These are phyloP conservation scores for Dasysyrphus tricinctus DNA, from an alignment of 2,888 invertebrate genomes.

Conservation along the genomic window DNA sequence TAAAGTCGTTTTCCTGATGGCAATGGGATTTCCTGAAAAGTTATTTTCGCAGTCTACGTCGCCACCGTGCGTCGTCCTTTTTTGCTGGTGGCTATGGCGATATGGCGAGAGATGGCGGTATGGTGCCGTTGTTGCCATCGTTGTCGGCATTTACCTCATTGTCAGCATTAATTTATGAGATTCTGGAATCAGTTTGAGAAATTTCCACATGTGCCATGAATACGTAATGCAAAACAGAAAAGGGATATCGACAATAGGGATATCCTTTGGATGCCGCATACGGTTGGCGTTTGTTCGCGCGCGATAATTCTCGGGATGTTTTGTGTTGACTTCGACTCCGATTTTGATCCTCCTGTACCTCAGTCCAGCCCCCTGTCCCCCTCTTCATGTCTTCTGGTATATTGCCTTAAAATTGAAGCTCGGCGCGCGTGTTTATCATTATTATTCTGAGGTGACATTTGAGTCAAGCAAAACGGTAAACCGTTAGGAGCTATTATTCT, in stretches of 20 bases:
- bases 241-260: slow-evolving; percentile 54
- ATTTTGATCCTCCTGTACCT: neutral
- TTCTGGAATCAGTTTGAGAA: slow-evolving; percentile 74
- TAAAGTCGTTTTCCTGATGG: slow-evolving; percentile 33
- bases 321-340: slow-evolving; percentile 38
- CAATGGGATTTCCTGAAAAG: slow-evolving; percentile 27
- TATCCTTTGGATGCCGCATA: slow-evolving; percentile 37
- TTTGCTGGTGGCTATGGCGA: slow-evolving; percentile 11
- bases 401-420: slow-evolving; percentile 60
- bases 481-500: slow-evolving; percentile 69
- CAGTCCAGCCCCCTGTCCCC: neutral
- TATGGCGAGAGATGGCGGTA: neutral
- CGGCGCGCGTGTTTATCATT: slow-evolving; percentile 74
- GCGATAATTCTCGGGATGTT: slow-evolving; percentile 72
- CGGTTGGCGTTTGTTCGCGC: slow-evolving; percentile 47
- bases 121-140: slow-evolving; percentile 7
- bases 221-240: slow-evolving; percentile 65
- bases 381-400: neutral
- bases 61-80: slow-evolving; percentile 9
- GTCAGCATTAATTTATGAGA: slow-evolving; percentile 75
- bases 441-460: slow-evolving; percentile 75
- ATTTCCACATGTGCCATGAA: slow-evolving; percentile 75
- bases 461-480: slow-evolving; percentile 73
- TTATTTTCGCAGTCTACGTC: slow-evolving; percentile 17
- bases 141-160: slow-evolving; percentile 73